Evolutionary conservation across 1,140 invertebrate genomes (phyloP), one percentile per base, ranked within the genome.

Genomic region (Octopus sinensis): DNA sequence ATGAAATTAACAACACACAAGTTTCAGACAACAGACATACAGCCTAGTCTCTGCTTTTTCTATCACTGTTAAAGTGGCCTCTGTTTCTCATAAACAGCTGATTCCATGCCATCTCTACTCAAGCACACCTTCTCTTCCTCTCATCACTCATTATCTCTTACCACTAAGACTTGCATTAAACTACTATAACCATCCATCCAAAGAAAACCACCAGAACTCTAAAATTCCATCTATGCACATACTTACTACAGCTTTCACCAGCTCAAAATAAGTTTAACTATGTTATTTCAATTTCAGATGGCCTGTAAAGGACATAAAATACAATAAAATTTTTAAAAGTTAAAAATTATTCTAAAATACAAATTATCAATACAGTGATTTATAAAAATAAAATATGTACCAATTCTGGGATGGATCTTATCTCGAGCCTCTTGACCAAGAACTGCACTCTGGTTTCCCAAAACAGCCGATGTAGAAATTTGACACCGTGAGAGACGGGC

Each of bases 381-480:
- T 52, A 23, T 43, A 23, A 0, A 77, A 0, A 30, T 43, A 51
- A 6, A 6, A 51, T 52, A 51, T 17, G 23, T 52, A 77, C 76
- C 76, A 52, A 77, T 77, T 23, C 76, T 17, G 7, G 76, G 76
- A 77, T 77, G 76, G 76, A 77, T 43, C 52, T 51, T 51, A 12
- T 77, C 76, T 51, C 76, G 5, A 12, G 76, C 23, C 4, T 77
- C 76, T 17, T 51, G 43, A 43, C 52, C 7, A 13, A 77, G 52
- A 43, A 77, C 76, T 53, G 52, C 76, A 9, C 52, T 17, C 6
- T 43, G 17, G 23, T 13, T 52, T 12, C 52, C 13, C 43, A n/a
- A 5, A 10, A 73, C 52, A 5, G 76, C 17, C 6, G 76, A 77
- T 51, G 76, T 51, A 53, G 76, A 6, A 43, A 6, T 51, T 17